Evolutionary conservation across 1,140 invertebrate species (phyloP), one percentile per base, ranked within the genome.

Genomic region (Notospermus geniculatus): DNA sequence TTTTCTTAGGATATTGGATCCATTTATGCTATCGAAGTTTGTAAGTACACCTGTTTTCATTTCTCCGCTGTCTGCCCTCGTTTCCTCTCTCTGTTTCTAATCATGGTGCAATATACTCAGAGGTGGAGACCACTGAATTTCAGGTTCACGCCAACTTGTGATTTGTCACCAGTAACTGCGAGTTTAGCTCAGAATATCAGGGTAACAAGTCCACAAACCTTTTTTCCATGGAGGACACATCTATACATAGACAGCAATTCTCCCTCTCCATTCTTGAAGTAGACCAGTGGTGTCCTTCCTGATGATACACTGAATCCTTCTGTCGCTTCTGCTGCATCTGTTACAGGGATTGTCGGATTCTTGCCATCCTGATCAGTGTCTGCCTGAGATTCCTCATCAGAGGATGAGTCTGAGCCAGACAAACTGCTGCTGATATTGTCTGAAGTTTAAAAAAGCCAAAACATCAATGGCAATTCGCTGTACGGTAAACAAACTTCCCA

Each of bases 161-260:
- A 43, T 13, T 19, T 43, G 39, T 13, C 39, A 13, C 39, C 39
- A 43, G 11, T 43, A 11, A 43, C 39, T 43, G 39, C 19, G 39
- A 19, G 19, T 13, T 19, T 43, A 19, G 39, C 11, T 43, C n/a
- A n/a, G n/a, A n/a, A n/a, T n/a, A n/a, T n/a, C n/a, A n/a, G n/a
- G n/a, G n/a, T n/a, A 23, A 50, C 4, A 23, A 4, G 9, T 23
- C n/a, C 4, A 53, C 39, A 27, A 63, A 78, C 76, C 69, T 74
- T 75, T 69, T 79, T 80, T 22, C 71, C 67, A 68, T 71, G 71
- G 1, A 80, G 58, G 2, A 91, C 75, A 73, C 88, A 89, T 65
- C 87, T 80, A 70, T 90, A 90, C 50, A 91, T 77, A 45, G 88
- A 89, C 63, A 91, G 85, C 59, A 91, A 85, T 63, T 88, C 82